phyloP scores from a whole-genome alignment of 1,140 invertebrate genomes.

The Neodiprion virginianus region DNA sequence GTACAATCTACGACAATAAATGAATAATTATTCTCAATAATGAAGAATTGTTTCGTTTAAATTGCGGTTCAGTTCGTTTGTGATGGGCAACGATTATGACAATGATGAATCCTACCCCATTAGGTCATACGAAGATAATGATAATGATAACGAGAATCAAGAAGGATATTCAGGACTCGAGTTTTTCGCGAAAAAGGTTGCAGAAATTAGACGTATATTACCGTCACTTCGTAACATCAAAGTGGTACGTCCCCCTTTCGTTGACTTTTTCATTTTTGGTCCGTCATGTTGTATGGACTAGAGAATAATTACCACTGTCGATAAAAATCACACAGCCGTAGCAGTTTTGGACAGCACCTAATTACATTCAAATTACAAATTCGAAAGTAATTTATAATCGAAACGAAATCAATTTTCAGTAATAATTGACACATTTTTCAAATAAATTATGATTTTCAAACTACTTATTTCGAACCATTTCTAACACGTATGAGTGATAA shows the following conservation, averaged over 20 bases:
- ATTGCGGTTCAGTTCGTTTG: background rate
- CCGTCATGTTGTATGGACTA: background rate
- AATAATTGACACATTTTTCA: too few species aligned
- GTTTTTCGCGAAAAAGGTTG: slow-evolving; percentile 53
- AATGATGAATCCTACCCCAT: slow-evolving; percentile 10
- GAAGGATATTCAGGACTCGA: slow-evolving; percentile 37
- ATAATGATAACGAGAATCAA: background rate
- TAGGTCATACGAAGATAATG: background rate
- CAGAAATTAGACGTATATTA: slow-evolving; percentile 55
- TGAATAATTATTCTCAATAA: too few species aligned
- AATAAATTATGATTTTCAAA: too few species aligned
- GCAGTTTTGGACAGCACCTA: too few species aligned
- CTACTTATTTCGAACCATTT: too few species aligned
- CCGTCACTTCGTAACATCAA: slow-evolving; percentile 61
- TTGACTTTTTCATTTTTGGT: slow-evolving; percentile 15
- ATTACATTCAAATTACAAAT: too few species aligned
- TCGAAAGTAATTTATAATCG: too few species aligned
- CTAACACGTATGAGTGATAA: too few species aligned
- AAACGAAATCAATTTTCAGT: too few species aligned
- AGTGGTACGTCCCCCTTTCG: slow-evolving; percentile 54
- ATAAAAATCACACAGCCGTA: too few species aligned
- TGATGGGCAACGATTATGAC: slow-evolving; percentile 16
- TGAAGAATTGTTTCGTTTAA: background rate
- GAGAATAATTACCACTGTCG: too few species aligned
- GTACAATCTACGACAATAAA: too few species aligned